Evolutionary conservation across 1,140 invertebrate genomes (phyloP).

Genomic region (Leptoteleia sp.): DNA sequence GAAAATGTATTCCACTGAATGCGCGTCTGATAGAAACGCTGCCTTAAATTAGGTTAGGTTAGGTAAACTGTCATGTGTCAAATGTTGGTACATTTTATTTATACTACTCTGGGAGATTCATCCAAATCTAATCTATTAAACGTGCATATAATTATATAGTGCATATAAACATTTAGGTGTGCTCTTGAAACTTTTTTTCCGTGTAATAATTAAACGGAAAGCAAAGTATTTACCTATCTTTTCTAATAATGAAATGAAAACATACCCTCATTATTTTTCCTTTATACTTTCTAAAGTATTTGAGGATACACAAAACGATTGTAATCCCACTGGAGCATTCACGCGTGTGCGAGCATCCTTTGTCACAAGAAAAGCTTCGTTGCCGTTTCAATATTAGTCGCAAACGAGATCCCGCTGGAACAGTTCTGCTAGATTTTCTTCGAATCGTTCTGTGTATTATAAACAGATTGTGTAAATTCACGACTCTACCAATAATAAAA

Average conservation of each 20-base stretch:
- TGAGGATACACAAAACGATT: conserved; percentile 72
- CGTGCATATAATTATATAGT: too few relatives aligned
- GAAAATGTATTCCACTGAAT: too few relatives aligned
- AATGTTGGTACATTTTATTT: too few relatives aligned
- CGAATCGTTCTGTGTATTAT: conserved; percentile 47
- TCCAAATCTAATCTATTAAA: too few relatives aligned
- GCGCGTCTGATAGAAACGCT: too few relatives aligned
- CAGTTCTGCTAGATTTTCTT: conserved; percentile 48
- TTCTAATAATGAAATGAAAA: conserved; percentile 15
- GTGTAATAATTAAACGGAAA: neutral
- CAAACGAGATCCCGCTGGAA: conserved; percentile 71
- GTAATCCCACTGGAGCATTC: conserved; percentile 67
- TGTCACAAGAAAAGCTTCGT: conserved; percentile 53
- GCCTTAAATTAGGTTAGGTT: too few relatives aligned
- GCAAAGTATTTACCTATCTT: neutral
- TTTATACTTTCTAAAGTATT: conserved; percentile 55
- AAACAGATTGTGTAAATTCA: conserved; percentile 38
- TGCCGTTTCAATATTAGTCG: conserved; percentile 68
- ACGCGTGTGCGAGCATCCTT: conserved; percentile 60
- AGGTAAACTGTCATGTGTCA: too few relatives aligned
- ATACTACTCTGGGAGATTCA: too few relatives aligned
- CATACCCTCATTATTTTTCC: conserved; percentile 22
- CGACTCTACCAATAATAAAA: conserved; percentile 13
- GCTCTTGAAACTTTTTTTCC: too few relatives aligned
- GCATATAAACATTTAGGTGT: too few relatives aligned